Evolutionary conservation across 1,140 invertebrate genomes (phyloP), one percentile per base, ranked within the genome.

Genomic region (Gonioctena quinquepunctata): DNA sequence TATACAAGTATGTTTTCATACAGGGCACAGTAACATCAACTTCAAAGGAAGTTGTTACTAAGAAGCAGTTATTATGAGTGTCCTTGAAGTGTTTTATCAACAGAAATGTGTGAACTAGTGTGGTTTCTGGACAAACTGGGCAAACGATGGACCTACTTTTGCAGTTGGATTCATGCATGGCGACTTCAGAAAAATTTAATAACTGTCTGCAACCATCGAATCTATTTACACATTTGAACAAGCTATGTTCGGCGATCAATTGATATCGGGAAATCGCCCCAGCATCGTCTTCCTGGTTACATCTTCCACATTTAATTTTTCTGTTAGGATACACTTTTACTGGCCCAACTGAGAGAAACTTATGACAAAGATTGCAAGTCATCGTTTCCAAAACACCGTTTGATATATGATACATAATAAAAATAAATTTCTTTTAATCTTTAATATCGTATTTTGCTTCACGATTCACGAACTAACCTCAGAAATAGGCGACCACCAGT

Each of bases 301-400:
- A 59, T 27, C 56, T 21, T 27, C 56, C 56, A 59, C 56, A 59
- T 59, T 59, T 25, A 13, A 59, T 25, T 22, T n/a, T n/a, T 59
- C 23, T 59, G 25, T 18, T 54, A 0, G 50, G 6, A 18, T 19
- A 54, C 21, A 54, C 21, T 54, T 54, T 54, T 2, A 54, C 23
- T n/a, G 56, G 11, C 23, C 23, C 23, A 8, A 59, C 13, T 6
- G 56, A 59, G 13, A 59, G n/a, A 6, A 22, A 59, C 23, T 59
- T 59, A n/a, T 59, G 23, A n/a, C 56, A 57, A 2, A 5, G 25
- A 25, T 22, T n/a, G 16, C 56, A 59, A n/a, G 28, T 42, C n/a
- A 42, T 13, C 8, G 28, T 42, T 42, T 42, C 28, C n/a, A 42
- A 42, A n/a, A n/a, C n/a, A n/a, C n/a, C n/a, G n/a, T n/a, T n/a